Percentiles rank a stretch among this genome's conserved stretches.
These are phyloP conservation scores for Plemyria rubiginata DNA, from an alignment of 2,888 invertebrate species.

Conservation along the genomic window DNA sequence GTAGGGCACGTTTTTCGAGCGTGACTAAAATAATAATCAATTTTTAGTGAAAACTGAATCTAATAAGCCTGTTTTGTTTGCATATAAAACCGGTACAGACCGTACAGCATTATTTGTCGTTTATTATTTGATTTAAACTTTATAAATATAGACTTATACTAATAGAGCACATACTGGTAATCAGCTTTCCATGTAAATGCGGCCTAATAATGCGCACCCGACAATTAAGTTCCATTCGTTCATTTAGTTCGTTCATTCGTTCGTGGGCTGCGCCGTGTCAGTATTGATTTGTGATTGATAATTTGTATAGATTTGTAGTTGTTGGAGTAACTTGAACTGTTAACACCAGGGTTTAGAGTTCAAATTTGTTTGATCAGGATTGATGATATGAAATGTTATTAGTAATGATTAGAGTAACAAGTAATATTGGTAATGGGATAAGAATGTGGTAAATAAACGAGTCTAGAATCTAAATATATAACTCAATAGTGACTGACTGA, in stretches of 20 bases:
- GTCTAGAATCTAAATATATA: too few relatives aligned
- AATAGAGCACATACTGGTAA: background rate
- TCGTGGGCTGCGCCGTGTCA: constrained; percentile 69
- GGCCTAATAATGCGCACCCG: constrained; percentile 45
- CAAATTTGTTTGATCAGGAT: background rate
- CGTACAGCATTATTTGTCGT: too few relatives aligned
- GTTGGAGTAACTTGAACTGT: constrained; percentile 2
- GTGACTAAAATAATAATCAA: too few relatives aligned
- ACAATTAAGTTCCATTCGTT: constrained; percentile 73
- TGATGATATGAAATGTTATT: constrained; percentile 30
- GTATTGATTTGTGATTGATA: constrained; percentile 81
- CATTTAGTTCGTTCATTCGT: constrained; percentile 42
- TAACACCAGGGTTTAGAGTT: background rate
- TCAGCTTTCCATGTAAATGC: constrained; percentile 15
- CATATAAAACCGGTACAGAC: too few relatives aligned
- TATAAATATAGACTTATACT: background rate
- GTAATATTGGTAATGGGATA: constrained; percentile 12
- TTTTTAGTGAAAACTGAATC: too few relatives aligned
- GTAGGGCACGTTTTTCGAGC: too few relatives aligned
- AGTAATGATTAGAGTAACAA: constrained; percentile 19
- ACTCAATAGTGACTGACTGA: too few relatives aligned
- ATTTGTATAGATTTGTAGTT: constrained; percentile 52
- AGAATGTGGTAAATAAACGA: constrained; percentile 5
- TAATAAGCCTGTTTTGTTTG: too few relatives aligned
- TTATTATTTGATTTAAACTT: too few relatives aligned